Base-by-base conservation (phyloP, 2,113 vertebrate genomes). In the Theristicus caerulescens region DNA sequence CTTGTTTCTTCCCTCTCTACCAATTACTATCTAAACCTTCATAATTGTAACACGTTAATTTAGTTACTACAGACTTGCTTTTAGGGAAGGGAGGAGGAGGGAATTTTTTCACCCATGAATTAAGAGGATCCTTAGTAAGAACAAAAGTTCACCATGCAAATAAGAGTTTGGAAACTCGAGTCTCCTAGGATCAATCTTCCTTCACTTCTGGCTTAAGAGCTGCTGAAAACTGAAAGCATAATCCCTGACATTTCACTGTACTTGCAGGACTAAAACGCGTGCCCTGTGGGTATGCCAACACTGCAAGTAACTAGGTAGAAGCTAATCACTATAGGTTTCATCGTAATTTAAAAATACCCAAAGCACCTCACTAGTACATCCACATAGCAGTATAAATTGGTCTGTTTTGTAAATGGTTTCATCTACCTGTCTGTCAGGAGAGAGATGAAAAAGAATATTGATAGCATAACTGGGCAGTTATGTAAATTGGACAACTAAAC, bases 391-490 rank as follows among this genome's bases (percentile, higher is more conserved):
- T 57, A 74, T 55, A 79, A 96, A 86, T 67, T 44, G 38, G 69
- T 64, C 73, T 91, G 69, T 9, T 94, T 76, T 47, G 44, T 38
- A 93, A 95, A 93, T 84, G 61, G 18, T 93, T 90, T 95, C 57
- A 92, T 85, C 94, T 82, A 93, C 71, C 32, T 92, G 65, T 70
- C 40, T 55, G 73, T 64, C 82, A 83, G 74, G 36, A 87, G 67
- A 69, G 67, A 88, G 69, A 93, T 79, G 65, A 92, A 94, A 94
- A 88, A 91, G 57, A 95, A 86, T 93, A 96, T 29, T 92, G 81
- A 94, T 83, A 57, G 73, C 54, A 34, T 84, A 88, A 95, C 88
- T 54, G 72, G 44, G 80, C 57, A 92, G 61, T 74, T 94, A 94
- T 22, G 61, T 61, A 90, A 95, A 95, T 51, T 69, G 61, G 86